A percentile compares a stretch with the other conserved stretches of the same genome.
phyloP scores from a whole-genome alignment of 2,888 invertebrate species.

The Epiperipatus broadwayi region DNA sequence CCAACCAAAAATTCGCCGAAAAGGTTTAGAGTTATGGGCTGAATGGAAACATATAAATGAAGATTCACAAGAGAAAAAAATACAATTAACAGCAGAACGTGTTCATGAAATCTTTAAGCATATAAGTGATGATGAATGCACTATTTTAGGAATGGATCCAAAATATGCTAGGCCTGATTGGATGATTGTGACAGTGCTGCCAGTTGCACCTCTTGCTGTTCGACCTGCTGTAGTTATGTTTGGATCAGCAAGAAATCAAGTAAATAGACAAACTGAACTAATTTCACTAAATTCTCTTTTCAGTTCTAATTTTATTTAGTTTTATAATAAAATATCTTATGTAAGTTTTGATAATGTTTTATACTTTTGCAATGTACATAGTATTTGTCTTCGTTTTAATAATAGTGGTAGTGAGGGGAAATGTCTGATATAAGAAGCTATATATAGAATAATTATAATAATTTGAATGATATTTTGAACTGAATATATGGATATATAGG shows the following conservation, averaged over 20 bases:
- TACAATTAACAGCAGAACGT: slow-evolving; percentile 74
- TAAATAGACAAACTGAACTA: slow-evolving; percentile 16
- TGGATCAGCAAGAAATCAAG: slow-evolving; percentile 86
- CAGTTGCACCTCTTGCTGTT: slow-evolving; percentile 88
- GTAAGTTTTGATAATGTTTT: background rate
- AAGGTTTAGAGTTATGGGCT: slow-evolving; percentile 77
- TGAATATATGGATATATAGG: no score
- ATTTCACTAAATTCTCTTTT: background rate
- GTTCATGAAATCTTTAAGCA: slow-evolving; percentile 93
- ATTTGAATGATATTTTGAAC: no score
- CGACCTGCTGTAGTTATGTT: slow-evolving; percentile 97
- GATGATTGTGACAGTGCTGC: slow-evolving; percentile 95
- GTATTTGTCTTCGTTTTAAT: no score
- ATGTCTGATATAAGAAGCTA: no score
- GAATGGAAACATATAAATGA: slow-evolving; percentile 99
- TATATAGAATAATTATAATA: no score
- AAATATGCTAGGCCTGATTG: slow-evolving; percentile 94
- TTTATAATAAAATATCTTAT: background rate
- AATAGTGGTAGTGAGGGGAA: no score
- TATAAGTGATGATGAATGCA: slow-evolving; percentile 82
- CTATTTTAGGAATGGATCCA: slow-evolving; percentile 84
- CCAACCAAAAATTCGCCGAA: slow-evolving; percentile 74
- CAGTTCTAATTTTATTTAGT: slow-evolving; percentile 5
- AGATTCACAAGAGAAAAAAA: slow-evolving; percentile 92
- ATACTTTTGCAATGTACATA: no score